A percentile compares a stretch with the other conserved stretches of the same genome.
These are phyloP conservation scores for Linnaemya tessellans DNA, from an alignment of 2,888 invertebrate species.

Conservation along the genomic window DNA sequence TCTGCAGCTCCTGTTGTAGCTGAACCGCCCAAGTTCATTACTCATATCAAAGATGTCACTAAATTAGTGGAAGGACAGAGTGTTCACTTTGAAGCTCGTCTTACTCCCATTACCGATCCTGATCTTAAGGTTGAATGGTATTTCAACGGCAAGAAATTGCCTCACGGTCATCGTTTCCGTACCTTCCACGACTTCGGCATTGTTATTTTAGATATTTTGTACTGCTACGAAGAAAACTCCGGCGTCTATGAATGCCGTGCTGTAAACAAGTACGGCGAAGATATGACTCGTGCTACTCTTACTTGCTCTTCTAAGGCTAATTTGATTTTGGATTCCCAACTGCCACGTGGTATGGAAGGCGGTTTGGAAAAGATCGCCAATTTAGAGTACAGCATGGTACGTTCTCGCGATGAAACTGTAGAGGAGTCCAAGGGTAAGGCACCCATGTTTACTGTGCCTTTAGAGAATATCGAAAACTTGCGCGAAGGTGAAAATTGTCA, in stretches of 20 bases:
- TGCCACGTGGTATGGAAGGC: conserved; percentile 97
- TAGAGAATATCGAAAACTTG: conserved; percentile 93
- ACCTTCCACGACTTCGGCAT: conserved; percentile 99
- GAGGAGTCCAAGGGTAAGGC: conserved; percentile 92
- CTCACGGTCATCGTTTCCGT: conserved; percentile 97
- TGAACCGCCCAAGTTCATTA: conserved; percentile 94
- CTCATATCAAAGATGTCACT: conserved; percentile 92
- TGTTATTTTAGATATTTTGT: conserved; percentile 96
- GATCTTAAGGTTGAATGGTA: conserved; percentile 97
- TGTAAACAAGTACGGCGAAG: conserved; percentile 94
- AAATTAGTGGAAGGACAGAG: conserved; percentile 97
- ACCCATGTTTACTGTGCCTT: conserved; percentile 94
- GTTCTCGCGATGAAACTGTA: conserved; percentile 88
- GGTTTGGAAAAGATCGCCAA: conserved; percentile 96
- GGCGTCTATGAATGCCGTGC: conserved; percentile 97
- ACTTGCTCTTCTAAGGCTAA: conserved; percentile 95
- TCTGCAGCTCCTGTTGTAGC: conserved; percentile 88
- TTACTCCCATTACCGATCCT: conserved; percentile 97
- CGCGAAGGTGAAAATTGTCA: conserved; percentile 96
- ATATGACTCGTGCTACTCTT: conserved; percentile 92
- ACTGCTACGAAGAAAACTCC: conserved; percentile 98
- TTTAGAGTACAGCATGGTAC: conserved; percentile 94
- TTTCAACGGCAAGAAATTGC: conserved; percentile 95
- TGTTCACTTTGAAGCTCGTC: conserved; percentile 95
- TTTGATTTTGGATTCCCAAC: conserved; percentile 95